Conservation (phyloP, 2,113 vertebrate genomes). For the Eptesicus fuscus region DNA sequence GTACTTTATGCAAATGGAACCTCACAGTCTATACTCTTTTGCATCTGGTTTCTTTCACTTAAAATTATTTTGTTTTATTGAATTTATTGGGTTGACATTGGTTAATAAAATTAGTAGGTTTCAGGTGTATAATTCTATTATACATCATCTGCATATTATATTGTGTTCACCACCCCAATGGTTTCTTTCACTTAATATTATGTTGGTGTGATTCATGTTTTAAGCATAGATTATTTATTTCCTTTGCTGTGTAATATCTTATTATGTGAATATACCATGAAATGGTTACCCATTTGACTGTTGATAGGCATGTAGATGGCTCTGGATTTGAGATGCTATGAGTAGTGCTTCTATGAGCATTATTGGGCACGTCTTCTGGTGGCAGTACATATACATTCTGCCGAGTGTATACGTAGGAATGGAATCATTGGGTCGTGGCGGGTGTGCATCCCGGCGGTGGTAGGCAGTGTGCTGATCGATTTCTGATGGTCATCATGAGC, state of each 20-base stretch:
- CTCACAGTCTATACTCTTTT: background rate
- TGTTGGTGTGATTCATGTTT: background rate
- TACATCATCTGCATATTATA: background rate
- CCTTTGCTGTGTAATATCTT: background rate
- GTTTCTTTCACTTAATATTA: background rate
- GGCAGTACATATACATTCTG: background rate
- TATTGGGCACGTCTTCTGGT: background rate
- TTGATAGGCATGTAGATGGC: background rate
- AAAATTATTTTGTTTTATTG: background rate
- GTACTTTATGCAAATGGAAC: background rate
- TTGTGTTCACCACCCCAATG: background rate
- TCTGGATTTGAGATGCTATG: background rate
- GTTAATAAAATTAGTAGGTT: background rate
- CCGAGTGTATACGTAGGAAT: background rate
- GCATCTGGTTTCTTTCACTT: background rate
- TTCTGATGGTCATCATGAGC: background rate
- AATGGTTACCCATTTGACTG: background rate
- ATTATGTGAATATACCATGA: background rate
- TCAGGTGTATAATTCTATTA: background rate
- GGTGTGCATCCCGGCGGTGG: background rate
- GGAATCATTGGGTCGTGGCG: background rate
- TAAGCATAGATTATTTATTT: background rate
- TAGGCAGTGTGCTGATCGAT: background rate
- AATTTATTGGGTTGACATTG: background rate
- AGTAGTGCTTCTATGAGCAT: background rate